Evolutionary conservation across 2,113 vertebrate genomes (phyloP), one percentile per base, ranked within the genome.

Genomic region (Nothobranchius kuhntae): DNA sequence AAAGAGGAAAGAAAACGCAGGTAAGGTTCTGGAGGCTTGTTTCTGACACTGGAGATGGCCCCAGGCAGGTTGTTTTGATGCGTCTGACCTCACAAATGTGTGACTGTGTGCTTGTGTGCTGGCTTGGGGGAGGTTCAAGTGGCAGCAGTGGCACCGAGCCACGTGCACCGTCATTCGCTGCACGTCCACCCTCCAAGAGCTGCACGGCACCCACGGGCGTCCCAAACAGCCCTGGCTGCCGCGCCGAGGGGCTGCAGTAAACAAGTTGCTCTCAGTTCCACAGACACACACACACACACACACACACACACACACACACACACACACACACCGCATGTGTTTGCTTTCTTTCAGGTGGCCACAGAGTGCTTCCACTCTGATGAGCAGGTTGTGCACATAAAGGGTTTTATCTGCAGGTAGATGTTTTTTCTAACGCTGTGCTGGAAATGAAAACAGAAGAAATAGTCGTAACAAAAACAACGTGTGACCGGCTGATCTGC

Each of bases 131-230:
- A 76, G 87, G 85, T 81, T 87, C 83, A 86, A 85, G 86, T 88
- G 77, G 80, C 75, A 63, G 76, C 45, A 45, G 73, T 80, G 75
- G 81, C 82, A 48, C 79, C 40, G 38, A 58, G 74, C 69, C 79
- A 91, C 89, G 80, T 87, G 84, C 78, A 85, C 80, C 73, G 85
- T 89, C 89, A 92, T 90, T 84, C 82, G 73, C 67, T 26, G 30
- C 74, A 84, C 76, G 85, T 83, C 80, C n/a, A 24, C 78, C 80
- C 78, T 85, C 81, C 61, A 78, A 83, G 80, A 81, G 80, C 65
- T 72, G 77, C 80, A 78, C 72, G 69, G 78, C 66, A 84, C 66
- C 75, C 68, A 76, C 60, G 72, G 84, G 78, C 72, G 65, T 80
- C 84, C 81, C 78, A 85, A 88, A 90, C 84, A 88, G 87, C 73